Conservation (phyloP, 2,797 vertebrate species). For the Clarias fuscus region DNA sequence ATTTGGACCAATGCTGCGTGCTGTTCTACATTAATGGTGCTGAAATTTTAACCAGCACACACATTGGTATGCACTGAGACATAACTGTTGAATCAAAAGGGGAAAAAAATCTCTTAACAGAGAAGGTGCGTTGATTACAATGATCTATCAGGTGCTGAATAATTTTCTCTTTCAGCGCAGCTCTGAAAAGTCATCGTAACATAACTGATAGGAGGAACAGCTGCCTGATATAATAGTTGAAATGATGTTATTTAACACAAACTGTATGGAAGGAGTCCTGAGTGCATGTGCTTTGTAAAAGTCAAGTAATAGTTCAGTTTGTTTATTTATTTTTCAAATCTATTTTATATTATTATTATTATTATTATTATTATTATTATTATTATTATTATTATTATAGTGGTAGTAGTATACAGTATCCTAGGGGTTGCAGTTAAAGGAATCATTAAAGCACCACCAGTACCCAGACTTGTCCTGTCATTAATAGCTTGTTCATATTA, state of each 20-base stretch:
- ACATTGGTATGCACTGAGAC: no score
- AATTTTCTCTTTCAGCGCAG: not conserved
- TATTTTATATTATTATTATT: no score
- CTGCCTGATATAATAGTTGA: no score
- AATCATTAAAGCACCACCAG: no score
- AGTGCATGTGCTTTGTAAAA: not conserved
- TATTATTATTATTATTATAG: not conserved
- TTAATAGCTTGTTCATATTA: no score
- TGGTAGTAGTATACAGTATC: not conserved
- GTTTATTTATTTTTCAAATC: not conserved
- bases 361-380: not conserved
- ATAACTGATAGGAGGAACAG: not conserved
- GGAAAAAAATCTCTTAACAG: not conserved
- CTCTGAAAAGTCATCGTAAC: not conserved
- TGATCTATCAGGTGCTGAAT: not conserved
- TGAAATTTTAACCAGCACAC: not conserved
- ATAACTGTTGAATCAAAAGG: no score
- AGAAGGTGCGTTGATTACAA: not conserved
- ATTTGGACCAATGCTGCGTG: not conserved
- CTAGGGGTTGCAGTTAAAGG: no score
- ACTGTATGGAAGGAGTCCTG: not conserved
- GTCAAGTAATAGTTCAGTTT: not conserved
- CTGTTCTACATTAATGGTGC: not conserved
- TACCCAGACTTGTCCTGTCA: no score
- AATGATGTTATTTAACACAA: not conserved